A percentile compares a stretch with the other conserved stretches of the same genome.
Evolutionary conservation across 2,888 invertebrate genomes (phyloP).

Genomic region (Ormyrus thymus): DNA sequence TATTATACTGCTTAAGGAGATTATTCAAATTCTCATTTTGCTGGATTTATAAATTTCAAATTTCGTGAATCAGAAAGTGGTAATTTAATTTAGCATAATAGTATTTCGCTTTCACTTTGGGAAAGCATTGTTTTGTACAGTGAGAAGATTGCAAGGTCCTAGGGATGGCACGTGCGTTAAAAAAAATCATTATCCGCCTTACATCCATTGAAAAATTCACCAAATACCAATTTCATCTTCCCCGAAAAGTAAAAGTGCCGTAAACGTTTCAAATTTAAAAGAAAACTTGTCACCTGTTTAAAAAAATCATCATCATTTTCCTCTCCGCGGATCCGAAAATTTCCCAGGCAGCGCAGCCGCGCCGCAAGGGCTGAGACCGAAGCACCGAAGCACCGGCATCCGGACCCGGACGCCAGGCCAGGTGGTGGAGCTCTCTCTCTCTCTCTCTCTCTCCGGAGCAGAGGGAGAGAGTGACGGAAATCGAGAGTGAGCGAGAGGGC

Average conservation of each 20-base stretch:
- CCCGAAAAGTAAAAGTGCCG: background rate
- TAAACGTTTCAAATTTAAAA: background rate
- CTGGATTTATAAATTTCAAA: background rate
- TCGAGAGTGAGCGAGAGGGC: background rate
- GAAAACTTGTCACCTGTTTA: background rate
- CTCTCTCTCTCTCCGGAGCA: background rate
- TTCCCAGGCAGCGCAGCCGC: background rate
- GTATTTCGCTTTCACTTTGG: constrained; percentile 28
- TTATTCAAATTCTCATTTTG: constrained; percentile 1
- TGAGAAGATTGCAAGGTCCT: constrained; percentile 3
- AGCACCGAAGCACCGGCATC: background rate
- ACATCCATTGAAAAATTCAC: background rate
- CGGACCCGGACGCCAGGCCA: background rate
- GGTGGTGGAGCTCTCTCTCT: background rate
- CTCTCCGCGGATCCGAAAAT: background rate
- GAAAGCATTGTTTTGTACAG: constrained; percentile 18
- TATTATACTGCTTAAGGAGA: background rate
- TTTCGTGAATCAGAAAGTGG: background rate
- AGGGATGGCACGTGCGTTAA: background rate
- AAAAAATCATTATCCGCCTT: background rate
- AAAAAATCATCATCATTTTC: background rate
- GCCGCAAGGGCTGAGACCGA: background rate
- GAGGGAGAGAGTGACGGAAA: constrained; percentile 22
- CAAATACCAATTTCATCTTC: background rate
- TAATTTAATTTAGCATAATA: constrained; percentile 13